These are phyloP conservation scores for Burhinus oedicnemus DNA, from an alignment of 2,113 vertebrate species.

Conservation along the genomic window DNA sequence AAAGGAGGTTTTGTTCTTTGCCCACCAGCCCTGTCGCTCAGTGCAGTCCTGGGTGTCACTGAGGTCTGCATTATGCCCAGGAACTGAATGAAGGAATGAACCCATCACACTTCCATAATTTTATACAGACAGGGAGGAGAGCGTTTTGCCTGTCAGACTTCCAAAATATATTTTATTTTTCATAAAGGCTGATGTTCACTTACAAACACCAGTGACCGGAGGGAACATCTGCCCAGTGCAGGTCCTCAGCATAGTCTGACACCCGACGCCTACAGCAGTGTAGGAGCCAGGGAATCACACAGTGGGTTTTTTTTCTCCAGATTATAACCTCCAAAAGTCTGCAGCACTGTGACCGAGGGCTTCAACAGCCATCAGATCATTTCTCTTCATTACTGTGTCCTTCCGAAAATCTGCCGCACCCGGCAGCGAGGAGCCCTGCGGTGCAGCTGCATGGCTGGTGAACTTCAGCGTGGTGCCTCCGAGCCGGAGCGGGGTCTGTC, in stretches of 20 bases:
- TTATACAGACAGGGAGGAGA: neutral
- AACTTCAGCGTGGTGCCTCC: no score
- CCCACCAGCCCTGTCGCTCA: neutral
- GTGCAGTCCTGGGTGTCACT: neutral
- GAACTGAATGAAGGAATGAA: neutral
- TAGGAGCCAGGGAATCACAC: rapidly evolving
- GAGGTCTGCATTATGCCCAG: no score
- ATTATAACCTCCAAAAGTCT: rapidly evolving
- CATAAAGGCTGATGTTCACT: neutral
- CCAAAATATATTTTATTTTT: neutral
- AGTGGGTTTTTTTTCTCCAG: rapidly evolving
- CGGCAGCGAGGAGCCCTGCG: no score
- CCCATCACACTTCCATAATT: neutral
- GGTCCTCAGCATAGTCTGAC: rapidly evolving
- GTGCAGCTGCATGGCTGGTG: no score
- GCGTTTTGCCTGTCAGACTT: neutral
- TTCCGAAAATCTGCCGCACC: neutral
- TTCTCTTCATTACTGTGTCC: neutral
- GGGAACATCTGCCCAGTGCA: neutral
- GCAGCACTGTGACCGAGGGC: rapidly evolving
- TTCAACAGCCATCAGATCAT: rapidly evolving
- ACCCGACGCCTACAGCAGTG: rapidly evolving
- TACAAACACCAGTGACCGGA: neutral
- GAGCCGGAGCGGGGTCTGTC: rapidly evolving
- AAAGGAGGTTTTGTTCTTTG: neutral